Conservation (phyloP, 2,797 vertebrate species). For the Zalophus californianus region DNA sequence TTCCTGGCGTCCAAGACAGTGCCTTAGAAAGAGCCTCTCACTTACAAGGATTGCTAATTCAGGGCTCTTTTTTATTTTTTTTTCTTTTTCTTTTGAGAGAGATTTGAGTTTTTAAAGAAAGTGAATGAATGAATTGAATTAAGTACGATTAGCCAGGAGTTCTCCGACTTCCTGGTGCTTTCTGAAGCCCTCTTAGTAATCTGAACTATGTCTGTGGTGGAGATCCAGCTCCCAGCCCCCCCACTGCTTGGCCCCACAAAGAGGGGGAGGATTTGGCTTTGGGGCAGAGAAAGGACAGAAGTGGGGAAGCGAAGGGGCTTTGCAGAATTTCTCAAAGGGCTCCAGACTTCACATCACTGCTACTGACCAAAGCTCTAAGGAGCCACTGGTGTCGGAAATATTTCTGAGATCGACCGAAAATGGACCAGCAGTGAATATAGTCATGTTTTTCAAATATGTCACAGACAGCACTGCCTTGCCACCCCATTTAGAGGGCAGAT, state of each 20-base stretch:
- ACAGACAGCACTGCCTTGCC: fast-evolving
- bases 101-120: background rate
- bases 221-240: fast-evolving
- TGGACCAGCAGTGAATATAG: background rate
- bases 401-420: background rate
- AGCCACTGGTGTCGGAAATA: background rate
- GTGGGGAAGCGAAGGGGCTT: no score
- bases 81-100: background rate
- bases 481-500: fast-evolving
- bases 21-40: background rate
- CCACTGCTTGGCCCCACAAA: fast-evolving
- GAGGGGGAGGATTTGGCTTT: fast-evolving
- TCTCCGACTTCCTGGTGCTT: background rate
- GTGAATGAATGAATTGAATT: background rate
- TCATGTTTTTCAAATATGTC: background rate
- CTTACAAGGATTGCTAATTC: background rate
- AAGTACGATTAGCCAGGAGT: no score
- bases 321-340: fast-evolving
- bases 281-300: fast-evolving
- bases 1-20: fast-evolving
- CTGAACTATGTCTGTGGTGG: fast-evolving
- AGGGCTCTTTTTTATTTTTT: background rate
- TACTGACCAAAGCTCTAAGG: background rate
- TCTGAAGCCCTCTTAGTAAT: no score
- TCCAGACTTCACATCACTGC: fast-evolving